Evolutionary conservation across 2,113 vertebrate genomes (phyloP).

Genomic region (Trematomus loennbergii): DNA sequence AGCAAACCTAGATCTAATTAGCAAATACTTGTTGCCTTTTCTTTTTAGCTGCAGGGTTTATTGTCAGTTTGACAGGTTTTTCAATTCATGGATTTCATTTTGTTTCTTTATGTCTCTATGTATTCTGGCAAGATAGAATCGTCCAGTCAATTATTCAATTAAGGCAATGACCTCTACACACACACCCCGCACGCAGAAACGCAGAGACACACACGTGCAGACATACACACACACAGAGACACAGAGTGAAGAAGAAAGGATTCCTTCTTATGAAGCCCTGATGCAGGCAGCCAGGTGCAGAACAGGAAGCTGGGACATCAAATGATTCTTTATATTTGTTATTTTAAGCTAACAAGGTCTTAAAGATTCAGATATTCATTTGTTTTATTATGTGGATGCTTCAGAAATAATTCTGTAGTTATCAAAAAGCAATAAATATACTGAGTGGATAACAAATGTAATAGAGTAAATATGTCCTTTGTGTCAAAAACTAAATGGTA

Average conservation of each 20-base stretch:
- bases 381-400: neutral
- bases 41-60: slow-evolving; percentile 53
- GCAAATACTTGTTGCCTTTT: slow-evolving; percentile 60
- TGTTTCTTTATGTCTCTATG: slow-evolving; percentile 26
- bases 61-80: slow-evolving; percentile 58
- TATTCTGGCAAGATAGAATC: slow-evolving; percentile 45
- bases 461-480: neutral
- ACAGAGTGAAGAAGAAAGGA: slow-evolving; percentile 58
- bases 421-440: neutral
- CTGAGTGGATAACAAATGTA: neutral
- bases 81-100: slow-evolving; percentile 40
- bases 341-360: neutral
- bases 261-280: slow-evolving; percentile 57
- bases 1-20: slow-evolving; percentile 70
- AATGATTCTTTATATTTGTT: slow-evolving; percentile 47
- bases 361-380: slow-evolving; percentile 14
- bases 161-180: slow-evolving; percentile 63
- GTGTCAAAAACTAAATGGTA: neutral
- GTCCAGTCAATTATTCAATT: slow-evolving; percentile 70
- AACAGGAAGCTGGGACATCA: slow-evolving; percentile 48
- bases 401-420: neutral
- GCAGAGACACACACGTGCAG: slow-evolving; percentile 33
- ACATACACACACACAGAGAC: slow-evolving; percentile 31
- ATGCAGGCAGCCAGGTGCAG: slow-evolving; percentile 60
- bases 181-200: slow-evolving; percentile 35